phyloP scores from a whole-genome alignment of 1,140 invertebrate genomes.

The Sycophila sp. region DNA sequence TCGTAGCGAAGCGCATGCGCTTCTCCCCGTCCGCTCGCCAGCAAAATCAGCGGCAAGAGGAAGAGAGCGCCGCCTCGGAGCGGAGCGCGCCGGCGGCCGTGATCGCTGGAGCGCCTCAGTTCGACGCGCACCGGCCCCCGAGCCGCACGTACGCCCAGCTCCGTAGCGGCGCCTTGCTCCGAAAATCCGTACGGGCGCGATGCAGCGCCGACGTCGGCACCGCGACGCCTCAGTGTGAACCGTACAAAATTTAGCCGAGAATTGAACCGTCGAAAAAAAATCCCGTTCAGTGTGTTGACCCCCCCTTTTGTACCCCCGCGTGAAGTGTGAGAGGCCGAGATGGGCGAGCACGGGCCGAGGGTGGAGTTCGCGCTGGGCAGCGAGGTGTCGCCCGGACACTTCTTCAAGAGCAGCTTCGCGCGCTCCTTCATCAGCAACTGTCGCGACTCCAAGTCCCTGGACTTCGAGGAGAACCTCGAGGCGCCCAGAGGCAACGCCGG shows the following conservation, averaged over 20 bases:
- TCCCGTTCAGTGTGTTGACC: too few relatives aligned
- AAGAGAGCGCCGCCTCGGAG: neutral
- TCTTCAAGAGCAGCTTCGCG: slow-evolving; percentile 66
- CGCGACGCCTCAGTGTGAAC: too few relatives aligned
- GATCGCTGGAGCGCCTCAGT: slow-evolving; percentile 41
- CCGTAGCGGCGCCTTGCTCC: neutral
- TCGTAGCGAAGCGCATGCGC: too few relatives aligned
- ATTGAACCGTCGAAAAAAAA: too few relatives aligned
- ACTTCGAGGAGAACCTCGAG: slow-evolving; percentile 48
- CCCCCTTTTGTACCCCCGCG: too few relatives aligned
- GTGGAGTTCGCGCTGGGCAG: slow-evolving; percentile 62
- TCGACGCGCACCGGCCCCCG: slow-evolving; percentile 46
- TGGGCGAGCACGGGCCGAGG: slow-evolving; percentile 32
- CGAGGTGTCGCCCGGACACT: slow-evolving; percentile 56
- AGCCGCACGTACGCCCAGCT: neutral
- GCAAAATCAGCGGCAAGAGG: neutral
- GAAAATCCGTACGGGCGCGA: too few relatives aligned
- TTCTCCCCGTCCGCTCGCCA: neutral
- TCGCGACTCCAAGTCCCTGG: slow-evolving; percentile 54
- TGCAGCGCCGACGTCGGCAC: too few relatives aligned
- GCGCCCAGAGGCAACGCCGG: slow-evolving; percentile 33
- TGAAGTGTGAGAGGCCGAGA: too few relatives aligned
- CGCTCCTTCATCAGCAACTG: slow-evolving; percentile 52
- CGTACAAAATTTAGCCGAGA: too few relatives aligned
- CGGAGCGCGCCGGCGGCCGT: neutral